Evolutionary conservation across 2,888 invertebrate species (phyloP).

Genomic region (Drosophila anceps): DNA sequence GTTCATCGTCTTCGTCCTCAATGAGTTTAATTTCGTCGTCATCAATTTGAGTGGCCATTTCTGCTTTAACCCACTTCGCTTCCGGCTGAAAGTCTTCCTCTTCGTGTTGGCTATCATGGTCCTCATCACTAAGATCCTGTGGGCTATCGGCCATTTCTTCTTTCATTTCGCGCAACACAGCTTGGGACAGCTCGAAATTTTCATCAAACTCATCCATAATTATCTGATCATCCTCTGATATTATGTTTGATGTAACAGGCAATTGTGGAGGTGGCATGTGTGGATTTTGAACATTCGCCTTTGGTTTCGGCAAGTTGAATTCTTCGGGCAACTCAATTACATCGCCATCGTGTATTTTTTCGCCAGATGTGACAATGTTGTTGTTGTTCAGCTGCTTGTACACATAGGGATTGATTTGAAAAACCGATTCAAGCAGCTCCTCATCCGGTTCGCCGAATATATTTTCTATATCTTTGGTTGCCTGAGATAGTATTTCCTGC

Average conservation of each 20-base stretch:
- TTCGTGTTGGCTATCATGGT: slow-evolving; percentile 27
- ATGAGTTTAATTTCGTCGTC: slow-evolving; percentile 58
- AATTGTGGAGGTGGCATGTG: slow-evolving; percentile 9
- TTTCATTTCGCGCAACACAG: slow-evolving; percentile 78
- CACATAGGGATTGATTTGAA: slow-evolving; percentile 73
- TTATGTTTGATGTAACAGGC: not conserved
- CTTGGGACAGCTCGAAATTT: slow-evolving; percentile 76
- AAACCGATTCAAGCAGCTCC: slow-evolving; percentile 58
- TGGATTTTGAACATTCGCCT: not conserved
- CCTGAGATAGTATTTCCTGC: slow-evolving; percentile 57
- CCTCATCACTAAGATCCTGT: slow-evolving; percentile 27
- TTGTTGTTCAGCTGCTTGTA: slow-evolving; percentile 62
- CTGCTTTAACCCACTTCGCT: slow-evolving; percentile 11
- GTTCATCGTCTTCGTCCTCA: slow-evolving; percentile 76
- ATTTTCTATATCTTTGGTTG: slow-evolving; percentile 68
- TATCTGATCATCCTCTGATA: not conserved
- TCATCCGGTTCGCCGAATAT: slow-evolving; percentile 79
- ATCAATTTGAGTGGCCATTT: slow-evolving; percentile 30
- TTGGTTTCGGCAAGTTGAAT: not conserved
- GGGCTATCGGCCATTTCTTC: slow-evolving; percentile 66
- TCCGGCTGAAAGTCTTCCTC: slow-evolving; percentile 28
- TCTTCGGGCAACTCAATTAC: slow-evolving; percentile 44
- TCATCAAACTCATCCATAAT: slow-evolving; percentile 63
- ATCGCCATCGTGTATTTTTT: slow-evolving; percentile 59
- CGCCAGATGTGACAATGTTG: not conserved